Conservation (phyloP, 2,113 vertebrate species). For the Phrynosoma blainvillii region DNA sequence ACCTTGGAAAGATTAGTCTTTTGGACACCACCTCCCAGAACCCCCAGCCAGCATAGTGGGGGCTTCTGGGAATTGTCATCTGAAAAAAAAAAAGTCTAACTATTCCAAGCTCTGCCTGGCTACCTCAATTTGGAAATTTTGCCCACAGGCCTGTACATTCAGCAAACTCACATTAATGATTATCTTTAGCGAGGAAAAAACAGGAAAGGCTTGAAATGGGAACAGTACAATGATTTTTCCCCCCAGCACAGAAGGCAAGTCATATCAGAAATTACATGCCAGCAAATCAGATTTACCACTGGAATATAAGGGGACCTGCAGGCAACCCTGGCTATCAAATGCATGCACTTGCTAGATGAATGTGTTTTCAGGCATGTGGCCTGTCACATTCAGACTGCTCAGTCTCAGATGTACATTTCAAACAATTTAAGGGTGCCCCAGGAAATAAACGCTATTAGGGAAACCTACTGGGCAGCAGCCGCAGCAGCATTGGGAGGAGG, state of each 20-base stretch:
- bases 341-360: not conserved
- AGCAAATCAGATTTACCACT: not conserved
- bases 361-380: not conserved
- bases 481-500: too few species aligned
- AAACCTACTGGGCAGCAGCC: too few species aligned
- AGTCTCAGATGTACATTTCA: not conserved
- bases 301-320: not conserved
- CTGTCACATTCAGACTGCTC: not conserved
- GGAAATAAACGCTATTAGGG: not conserved
- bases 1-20: too few species aligned
- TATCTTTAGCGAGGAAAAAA: not conserved
- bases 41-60: too few species aligned
- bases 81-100: too few species aligned
- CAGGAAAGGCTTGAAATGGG: not conserved
- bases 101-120: not conserved
- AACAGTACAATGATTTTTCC: not conserved
- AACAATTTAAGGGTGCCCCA: not conserved
- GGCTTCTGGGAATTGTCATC: too few species aligned
- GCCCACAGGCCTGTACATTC: not conserved
- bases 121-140: not conserved
- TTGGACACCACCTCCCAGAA: too few species aligned
- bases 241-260: not conserved
- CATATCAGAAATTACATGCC: not conserved
- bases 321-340: not conserved
- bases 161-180: not conserved